phyloP scores from a whole-genome alignment of 2,113 vertebrate species.

The Monarcha castaneiventris region DNA sequence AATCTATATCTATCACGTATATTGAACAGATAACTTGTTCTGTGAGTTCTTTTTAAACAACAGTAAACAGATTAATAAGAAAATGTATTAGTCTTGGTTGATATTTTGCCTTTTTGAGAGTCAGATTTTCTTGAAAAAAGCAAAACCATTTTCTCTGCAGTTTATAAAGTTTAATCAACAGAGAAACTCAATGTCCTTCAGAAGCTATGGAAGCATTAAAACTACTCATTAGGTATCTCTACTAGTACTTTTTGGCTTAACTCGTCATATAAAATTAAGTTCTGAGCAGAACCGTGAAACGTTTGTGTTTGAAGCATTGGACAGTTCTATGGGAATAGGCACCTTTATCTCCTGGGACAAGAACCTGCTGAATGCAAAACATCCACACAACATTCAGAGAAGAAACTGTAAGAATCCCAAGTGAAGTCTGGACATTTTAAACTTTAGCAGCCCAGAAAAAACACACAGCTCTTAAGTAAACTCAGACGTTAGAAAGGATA shows the following conservation, averaged over 20 bases:
- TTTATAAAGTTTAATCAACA: background rate
- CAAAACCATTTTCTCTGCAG: background rate
- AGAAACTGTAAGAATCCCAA: background rate
- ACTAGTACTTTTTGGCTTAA: background rate
- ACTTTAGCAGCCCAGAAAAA: background rate
- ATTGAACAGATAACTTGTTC: background rate
- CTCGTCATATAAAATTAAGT: background rate
- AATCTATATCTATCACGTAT: background rate
- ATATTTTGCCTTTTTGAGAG: background rate
- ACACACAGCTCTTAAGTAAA: background rate
- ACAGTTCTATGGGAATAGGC: background rate
- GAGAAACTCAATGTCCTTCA: background rate
- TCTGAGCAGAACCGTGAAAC: background rate
- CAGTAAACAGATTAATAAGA: background rate
- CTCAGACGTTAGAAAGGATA: background rate
- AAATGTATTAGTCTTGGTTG: background rate
- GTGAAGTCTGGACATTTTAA: background rate
- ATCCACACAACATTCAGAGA: background rate
- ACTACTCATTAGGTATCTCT: background rate
- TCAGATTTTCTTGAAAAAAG: background rate
- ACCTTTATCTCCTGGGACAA: background rate
- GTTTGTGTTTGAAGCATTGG: background rate
- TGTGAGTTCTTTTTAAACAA: background rate
- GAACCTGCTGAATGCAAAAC: background rate
- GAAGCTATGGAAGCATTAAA: background rate